Evolutionary conservation across 2,113 vertebrate genomes (phyloP), one percentile per base, ranked within the genome.

Genomic region (Oryzias celebensis): DNA sequence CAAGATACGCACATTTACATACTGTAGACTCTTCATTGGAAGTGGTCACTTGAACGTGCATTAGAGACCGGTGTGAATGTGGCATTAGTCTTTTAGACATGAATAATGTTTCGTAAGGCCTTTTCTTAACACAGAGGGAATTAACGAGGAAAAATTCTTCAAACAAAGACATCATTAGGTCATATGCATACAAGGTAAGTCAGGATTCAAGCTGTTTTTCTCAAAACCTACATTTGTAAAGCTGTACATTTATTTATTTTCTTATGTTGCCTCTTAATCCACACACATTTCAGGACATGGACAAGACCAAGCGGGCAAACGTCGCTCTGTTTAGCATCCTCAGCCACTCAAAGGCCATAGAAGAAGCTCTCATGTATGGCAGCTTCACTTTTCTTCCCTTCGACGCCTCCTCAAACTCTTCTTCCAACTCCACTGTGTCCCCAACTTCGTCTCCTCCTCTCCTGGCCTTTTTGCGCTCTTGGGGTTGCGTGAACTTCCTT

Each of bases 391-490:
- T 86, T 45, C 88, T 92, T 16, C 77, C 89, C 24, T 86, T 88
- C 65, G 89, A 85, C 65, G 46, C 56, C 55, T 67, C 85, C 14
- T 48, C 43, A 14, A 49, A 52, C 62, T 58, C 53, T 43, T 64
- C 62, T 8, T 57, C 69, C 1, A 82, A 81, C 73, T 73, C 85
- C 46, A 74, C 78, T 2, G 22, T 65, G 2, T 1, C 46, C 31
- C 46, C 64, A 13, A 7, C 53, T 7, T 41, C 71, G 0, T 28
- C 80, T 16, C 62, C 59, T 22, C 73, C 85, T 0, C 22, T 84
- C 53, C 62, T 92, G 62, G 89, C 90, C 18, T 93, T 90, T 73
- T 67, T 91, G 52, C 84, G 90, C 58, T 91, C 91, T 4, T 93
- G 90, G 92, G 89, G 87, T 14, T 92, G 91, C 5, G 75, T 87